Percentiles rank a stretch among this genome's conserved stretches.
Conservation (phyloP, 2,113 vertebrate genomes). For the Puntigrus tetrazona region DNA sequence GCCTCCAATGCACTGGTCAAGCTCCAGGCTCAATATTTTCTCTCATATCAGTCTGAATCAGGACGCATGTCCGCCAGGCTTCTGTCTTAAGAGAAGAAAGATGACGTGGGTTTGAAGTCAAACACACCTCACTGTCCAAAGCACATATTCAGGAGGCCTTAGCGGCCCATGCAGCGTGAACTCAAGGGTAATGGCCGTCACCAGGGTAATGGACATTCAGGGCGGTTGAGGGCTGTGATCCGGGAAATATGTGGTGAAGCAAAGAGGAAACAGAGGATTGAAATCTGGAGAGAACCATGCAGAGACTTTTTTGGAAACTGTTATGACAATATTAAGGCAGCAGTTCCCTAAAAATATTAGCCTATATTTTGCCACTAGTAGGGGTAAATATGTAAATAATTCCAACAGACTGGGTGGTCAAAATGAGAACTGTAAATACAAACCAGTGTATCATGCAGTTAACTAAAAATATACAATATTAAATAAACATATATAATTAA, state of each 20-base stretch:
- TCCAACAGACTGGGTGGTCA: neutral
- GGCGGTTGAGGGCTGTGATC: slow-evolving; percentile 29
- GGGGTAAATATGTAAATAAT: slow-evolving; percentile 1
- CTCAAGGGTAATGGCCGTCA: slow-evolving; percentile 37
- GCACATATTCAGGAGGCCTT: slow-evolving; percentile 51
- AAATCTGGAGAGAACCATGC: slow-evolving; percentile 6
- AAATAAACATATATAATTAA: too few relatives aligned
- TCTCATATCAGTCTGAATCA: slow-evolving; percentile 45
- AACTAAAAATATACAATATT: too few relatives aligned
- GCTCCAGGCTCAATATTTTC: slow-evolving; percentile 63
- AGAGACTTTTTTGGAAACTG: neutral
- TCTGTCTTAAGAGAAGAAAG: slow-evolving; percentile 55
- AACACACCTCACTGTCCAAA: slow-evolving; percentile 56
- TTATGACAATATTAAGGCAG: neutral
- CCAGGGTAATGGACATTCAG: slow-evolving; percentile 17
- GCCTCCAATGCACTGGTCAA: slow-evolving; percentile 48
- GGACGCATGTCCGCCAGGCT: slow-evolving; percentile 48
- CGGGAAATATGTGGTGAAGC: slow-evolving; percentile 33
- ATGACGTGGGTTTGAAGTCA: slow-evolving; percentile 42
- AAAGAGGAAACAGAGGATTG: slow-evolving; percentile 39
- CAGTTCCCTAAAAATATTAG: neutral
- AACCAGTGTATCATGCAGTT: neutral
- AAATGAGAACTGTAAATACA: neutral
- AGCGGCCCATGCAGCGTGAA: slow-evolving; percentile 37
- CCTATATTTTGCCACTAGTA: neutral